Evolutionary conservation across 2,888 invertebrate species (phyloP).

Genomic region (Aporophyla lueneburgensis): DNA sequence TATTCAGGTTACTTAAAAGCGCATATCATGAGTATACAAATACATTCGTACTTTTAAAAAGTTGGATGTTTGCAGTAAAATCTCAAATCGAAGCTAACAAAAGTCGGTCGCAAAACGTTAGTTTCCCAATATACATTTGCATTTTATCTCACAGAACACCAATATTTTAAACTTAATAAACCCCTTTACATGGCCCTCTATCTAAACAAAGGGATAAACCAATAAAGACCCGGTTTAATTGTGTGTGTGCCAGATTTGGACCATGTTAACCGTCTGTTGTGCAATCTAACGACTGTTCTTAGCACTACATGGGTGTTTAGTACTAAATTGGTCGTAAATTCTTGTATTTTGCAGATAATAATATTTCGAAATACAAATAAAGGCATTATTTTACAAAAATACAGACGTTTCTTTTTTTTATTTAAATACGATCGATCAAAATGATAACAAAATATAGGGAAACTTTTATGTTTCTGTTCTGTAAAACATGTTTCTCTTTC

Average conservation of each 20-base stretch:
- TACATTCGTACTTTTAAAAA: background rate
- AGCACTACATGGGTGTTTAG: constrained; percentile 47
- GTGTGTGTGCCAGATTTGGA: constrained; percentile 62
- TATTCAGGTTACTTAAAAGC: no score
- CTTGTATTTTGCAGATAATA: constrained; percentile 17
- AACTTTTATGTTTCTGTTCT: background rate
- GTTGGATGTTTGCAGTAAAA: fast-evolving
- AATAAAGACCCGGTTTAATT: constrained; percentile 74
- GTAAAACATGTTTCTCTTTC: background rate
- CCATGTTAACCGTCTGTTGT: constrained; percentile 71
- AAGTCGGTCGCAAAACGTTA: background rate
- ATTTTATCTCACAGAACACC: background rate
- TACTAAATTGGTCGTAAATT: constrained; percentile 36
- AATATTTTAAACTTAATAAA: constrained; percentile 9
- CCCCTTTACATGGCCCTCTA: constrained; percentile 38
- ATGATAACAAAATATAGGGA: background rate
- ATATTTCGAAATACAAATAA: background rate
- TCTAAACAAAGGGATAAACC: constrained; percentile 50
- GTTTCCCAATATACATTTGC: background rate
- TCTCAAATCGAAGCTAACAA: background rate
- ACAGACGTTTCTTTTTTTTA: background rate
- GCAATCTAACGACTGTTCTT: constrained; percentile 68
- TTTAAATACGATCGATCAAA: background rate
- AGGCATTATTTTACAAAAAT: background rate
- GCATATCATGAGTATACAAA: no score